These are phyloP conservation scores for Paratilapia polleni DNA, from an alignment of 2,113 vertebrate genomes.

Conservation along the genomic window DNA sequence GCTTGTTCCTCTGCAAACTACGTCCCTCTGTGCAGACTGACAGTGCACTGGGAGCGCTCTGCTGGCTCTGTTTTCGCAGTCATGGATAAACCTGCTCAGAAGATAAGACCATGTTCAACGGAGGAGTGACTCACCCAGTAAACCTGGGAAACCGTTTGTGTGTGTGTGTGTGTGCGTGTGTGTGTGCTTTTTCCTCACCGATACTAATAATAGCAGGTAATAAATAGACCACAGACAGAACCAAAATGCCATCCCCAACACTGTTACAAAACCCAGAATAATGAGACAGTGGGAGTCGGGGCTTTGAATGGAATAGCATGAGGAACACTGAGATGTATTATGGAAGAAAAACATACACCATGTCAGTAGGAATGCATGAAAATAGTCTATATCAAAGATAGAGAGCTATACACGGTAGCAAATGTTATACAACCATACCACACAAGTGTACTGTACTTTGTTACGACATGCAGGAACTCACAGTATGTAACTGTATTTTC, in stretches of 20 bases:
- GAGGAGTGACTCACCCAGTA: constrained; percentile 78
- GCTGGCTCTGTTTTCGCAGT: constrained; percentile 39
- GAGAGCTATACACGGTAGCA: constrained; percentile 1
- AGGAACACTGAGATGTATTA: constrained; percentile 5
- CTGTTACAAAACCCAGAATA: constrained; percentile 63
- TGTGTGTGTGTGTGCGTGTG: constrained; percentile 19
- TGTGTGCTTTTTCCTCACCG: constrained; percentile 24
- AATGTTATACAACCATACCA: constrained; percentile 15
- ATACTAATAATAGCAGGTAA: constrained; percentile 76
- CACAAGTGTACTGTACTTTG: not conserved
- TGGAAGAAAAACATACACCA: constrained; percentile 1
- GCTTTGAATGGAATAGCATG: constrained; percentile 19
- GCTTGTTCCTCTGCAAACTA: constrained; percentile 17
- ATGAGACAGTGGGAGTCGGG: constrained; percentile 40
- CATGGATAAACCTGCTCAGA: constrained; percentile 68
- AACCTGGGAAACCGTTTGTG: constrained; percentile 50
- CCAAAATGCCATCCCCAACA: constrained; percentile 60
- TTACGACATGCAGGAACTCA: not conserved
- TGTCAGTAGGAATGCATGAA: not conserved
- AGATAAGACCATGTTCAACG: constrained; percentile 66
- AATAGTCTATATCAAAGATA: not conserved
- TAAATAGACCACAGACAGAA: constrained; percentile 66
- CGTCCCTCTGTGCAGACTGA: constrained; percentile 27
- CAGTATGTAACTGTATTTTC: not conserved
- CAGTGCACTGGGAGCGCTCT: constrained; percentile 27